These are phyloP conservation scores for Papilio xuthus DNA, from an alignment of 1,140 invertebrate species.

Conservation along the genomic window DNA sequence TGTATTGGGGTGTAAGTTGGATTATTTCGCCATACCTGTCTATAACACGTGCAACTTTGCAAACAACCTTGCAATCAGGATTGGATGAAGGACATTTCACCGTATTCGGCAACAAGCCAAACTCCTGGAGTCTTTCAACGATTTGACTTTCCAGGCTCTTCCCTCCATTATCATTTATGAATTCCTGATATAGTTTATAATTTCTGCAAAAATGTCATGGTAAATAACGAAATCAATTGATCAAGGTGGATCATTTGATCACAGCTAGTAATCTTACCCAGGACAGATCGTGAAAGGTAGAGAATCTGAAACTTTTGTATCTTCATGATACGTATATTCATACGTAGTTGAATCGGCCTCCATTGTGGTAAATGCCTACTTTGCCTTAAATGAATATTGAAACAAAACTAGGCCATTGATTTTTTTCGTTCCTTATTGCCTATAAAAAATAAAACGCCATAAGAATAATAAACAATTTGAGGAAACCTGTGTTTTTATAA, in stretches of 20 bases:
- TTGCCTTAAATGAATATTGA: constrained; percentile 30
- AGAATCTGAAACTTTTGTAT: constrained; percentile 43
- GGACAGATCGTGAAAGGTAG: constrained; percentile 61
- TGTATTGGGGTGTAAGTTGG: neutral
- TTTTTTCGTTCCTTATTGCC: neutral
- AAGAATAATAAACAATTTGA: neutral
- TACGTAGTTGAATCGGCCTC: constrained; percentile 75
- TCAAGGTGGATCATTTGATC: neutral
- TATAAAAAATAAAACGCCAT: neutral
- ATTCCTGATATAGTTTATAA: constrained; percentile 59
- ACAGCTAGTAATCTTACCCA: constrained; percentile 50
- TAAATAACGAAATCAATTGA: constrained; percentile 3
- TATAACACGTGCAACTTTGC: constrained; percentile 66
- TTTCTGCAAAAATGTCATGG: constrained; percentile 58
- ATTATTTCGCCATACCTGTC: constrained; percentile 54
- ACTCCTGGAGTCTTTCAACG: constrained; percentile 55
- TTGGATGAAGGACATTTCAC: constrained; percentile 57
- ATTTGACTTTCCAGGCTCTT: constrained; percentile 58
- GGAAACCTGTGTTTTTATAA: neutral
- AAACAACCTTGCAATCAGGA: constrained; percentile 58
- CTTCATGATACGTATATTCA: constrained; percentile 52
- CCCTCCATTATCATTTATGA: constrained; percentile 52
- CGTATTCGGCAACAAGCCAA: constrained; percentile 58
- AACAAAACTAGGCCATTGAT: neutral
- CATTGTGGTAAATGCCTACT: constrained; percentile 50